Evolutionary conservation across 1,140 invertebrate genomes (phyloP).

Genomic region (Hypsibius dujardini): DNA sequence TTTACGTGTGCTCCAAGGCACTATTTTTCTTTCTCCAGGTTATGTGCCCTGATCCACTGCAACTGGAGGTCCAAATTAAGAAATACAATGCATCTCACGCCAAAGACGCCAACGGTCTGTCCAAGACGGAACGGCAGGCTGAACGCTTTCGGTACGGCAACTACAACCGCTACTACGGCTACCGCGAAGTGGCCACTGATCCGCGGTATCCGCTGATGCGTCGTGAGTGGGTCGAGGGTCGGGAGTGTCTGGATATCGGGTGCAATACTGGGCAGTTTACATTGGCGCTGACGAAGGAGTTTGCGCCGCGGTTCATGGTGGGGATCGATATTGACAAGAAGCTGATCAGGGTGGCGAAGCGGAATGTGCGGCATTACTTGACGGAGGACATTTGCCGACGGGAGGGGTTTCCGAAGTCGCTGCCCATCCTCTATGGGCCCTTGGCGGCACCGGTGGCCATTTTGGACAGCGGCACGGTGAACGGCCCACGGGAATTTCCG

Average conservation of each 20-base stretch:
- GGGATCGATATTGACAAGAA: slow-evolving; percentile 88
- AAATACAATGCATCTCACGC: background rate
- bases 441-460: slow-evolving; percentile 45
- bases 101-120: background rate
- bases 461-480: slow-evolving; percentile 28
- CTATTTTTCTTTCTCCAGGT: too few species aligned
- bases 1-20: too few species aligned
- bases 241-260: slow-evolving; percentile 85
- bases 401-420: slow-evolving; percentile 48
- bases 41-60: background rate
- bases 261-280: slow-evolving; percentile 93
- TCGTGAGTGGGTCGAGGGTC: slow-evolving; percentile 63
- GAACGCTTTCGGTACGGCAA: slow-evolving; percentile 75
- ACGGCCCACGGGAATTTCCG: slow-evolving; percentile 44
- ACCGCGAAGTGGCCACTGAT: slow-evolving; percentile 65
- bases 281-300: slow-evolving; percentile 55
- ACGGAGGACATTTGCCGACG: slow-evolving; percentile 30
- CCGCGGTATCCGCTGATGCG: slow-evolving; percentile 60
- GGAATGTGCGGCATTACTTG: slow-evolving; percentile 60
- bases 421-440: slow-evolving; percentile 62
- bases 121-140: background rate
- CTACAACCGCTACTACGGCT: slow-evolving; percentile 89
- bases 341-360: slow-evolving; percentile 59
- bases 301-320: slow-evolving; percentile 59
- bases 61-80: background rate